These are phyloP conservation scores for Hemicrepidius hirtus DNA, from an alignment of 2,888 invertebrate genomes.

Conservation along the genomic window DNA sequence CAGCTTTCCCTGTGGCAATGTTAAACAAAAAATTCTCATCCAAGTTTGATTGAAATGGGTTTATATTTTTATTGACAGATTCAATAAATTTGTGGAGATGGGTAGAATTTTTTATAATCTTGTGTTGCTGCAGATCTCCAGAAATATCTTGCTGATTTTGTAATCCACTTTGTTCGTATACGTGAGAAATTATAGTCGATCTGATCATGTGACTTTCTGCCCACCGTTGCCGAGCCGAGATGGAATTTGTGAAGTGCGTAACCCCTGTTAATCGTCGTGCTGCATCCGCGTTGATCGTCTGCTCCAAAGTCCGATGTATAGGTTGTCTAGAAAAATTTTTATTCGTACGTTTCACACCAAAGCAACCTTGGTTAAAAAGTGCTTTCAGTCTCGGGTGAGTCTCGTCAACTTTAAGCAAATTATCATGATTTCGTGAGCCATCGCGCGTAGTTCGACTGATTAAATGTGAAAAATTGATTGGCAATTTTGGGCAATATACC, in stretches of 20 bases:
- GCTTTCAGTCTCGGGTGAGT: neutral
- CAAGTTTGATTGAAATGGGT: neutral
- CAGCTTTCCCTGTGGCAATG: neutral
- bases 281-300: constrained; percentile 60
- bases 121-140: constrained; percentile 1
- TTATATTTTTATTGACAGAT: constrained; percentile 24
- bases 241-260: constrained; percentile 53
- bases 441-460: constrained; percentile 34
- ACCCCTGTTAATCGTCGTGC: constrained; percentile 56
- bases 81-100: constrained; percentile 46
- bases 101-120: constrained; percentile 35
- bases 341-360: constrained; percentile 20
- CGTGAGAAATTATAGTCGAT: constrained; percentile 52
- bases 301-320: constrained; percentile 57
- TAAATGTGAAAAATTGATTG: constrained; percentile 60
- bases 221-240: constrained; percentile 61
- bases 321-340: constrained; percentile 57
- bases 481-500: constrained; percentile 60
- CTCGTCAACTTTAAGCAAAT: neutral
- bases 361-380: neutral
- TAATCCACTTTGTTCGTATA: constrained; percentile 10
- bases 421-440: constrained; percentile 20
- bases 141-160: constrained; percentile 13
- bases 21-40: neutral
- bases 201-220: constrained; percentile 56